Evolutionary conservation across 2,888 invertebrate genomes (phyloP), one percentile per base, ranked within the genome.

Genomic region (Apamea anceps): DNA sequence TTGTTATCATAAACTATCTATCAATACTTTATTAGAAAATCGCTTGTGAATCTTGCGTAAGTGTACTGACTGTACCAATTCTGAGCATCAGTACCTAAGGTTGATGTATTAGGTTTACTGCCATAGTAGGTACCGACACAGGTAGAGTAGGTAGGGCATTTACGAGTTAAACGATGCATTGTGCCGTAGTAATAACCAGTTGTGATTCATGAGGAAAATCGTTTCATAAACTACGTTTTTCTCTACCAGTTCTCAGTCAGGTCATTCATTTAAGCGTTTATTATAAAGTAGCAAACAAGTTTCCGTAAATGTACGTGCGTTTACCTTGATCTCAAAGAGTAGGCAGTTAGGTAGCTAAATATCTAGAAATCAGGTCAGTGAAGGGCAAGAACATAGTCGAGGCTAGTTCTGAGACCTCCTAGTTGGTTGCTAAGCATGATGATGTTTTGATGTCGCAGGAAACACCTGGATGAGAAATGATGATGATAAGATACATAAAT

Each of bases 241-340:
- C n/a, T 67, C 25, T 51, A 75, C 57, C 28, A 28, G 15, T 45
- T 57, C 75, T 57, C 32, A 18, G 51, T 32, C n/a, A 28, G 18
- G 37, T 28, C 8, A 67, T 73, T 62, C 32, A 21, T 66, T 32
- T 48, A 21, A 45, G 18, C 28, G 28, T 18, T 48, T 67, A n/a
- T 42, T 73, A 62, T 25, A 28, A n/a, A 28, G 48, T 66, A 13
- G 13, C 28, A 51, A 74, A 79, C 73, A 28, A 37, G 79, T 79
- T 82, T 71, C 60, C 37, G 8, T 66, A 6, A 54, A 82, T 45
- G 51, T 65, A 25, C 0, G 28, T 68, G 0, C 6, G 37, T 70
- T 82, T 73, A 28, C 82, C 82, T 82, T 82, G 82, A 82, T 71
- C 73, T 73, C 60, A 73, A 66, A 63, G 37, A 42, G 25, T 65